Evolutionary conservation across 1,140 invertebrate genomes (phyloP).

Genomic region (Wiebesia pumilae): DNA sequence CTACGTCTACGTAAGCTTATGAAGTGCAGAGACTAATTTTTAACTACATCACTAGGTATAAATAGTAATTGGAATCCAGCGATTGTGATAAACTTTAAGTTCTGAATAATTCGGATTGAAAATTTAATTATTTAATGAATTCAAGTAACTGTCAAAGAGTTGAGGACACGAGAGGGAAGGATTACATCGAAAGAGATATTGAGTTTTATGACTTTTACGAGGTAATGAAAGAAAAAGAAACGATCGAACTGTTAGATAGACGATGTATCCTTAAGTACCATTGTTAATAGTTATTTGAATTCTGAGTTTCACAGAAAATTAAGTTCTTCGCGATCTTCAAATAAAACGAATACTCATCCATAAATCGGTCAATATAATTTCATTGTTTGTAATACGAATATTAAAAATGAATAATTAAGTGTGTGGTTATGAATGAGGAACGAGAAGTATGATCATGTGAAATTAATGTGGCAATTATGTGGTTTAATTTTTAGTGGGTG

Average conservation of each 20-base stretch:
- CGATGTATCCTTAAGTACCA: not conserved
- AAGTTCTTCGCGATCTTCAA: not conserved
- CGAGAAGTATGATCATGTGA: too few relatives aligned
- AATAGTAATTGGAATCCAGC: too few relatives aligned
- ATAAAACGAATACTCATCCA: not conserved
- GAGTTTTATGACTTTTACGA: constrained; percentile 30
- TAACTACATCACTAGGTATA: too few relatives aligned
- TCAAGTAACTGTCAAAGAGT: not conserved
- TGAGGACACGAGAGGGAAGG: not conserved
- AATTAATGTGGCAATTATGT: too few relatives aligned
- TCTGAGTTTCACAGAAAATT: not conserved
- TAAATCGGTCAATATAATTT: not conserved
- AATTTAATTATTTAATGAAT: constrained; percentile 7
- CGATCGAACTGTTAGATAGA: not conserved
- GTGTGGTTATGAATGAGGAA: too few relatives aligned
- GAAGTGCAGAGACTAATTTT: too few relatives aligned
- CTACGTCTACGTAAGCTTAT: too few relatives aligned
- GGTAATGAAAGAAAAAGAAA: not conserved
- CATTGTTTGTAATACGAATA: not conserved
- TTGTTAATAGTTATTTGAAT: constrained; percentile 13
- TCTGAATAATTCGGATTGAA: too few relatives aligned
- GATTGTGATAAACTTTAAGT: too few relatives aligned
- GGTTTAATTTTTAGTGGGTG: too few relatives aligned
- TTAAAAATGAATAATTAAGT: not conserved
- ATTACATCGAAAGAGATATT: constrained; percentile 8